Base-by-base conservation (phyloP, 2,888 invertebrate genomes). In the Callyntrura sp. region DNA sequence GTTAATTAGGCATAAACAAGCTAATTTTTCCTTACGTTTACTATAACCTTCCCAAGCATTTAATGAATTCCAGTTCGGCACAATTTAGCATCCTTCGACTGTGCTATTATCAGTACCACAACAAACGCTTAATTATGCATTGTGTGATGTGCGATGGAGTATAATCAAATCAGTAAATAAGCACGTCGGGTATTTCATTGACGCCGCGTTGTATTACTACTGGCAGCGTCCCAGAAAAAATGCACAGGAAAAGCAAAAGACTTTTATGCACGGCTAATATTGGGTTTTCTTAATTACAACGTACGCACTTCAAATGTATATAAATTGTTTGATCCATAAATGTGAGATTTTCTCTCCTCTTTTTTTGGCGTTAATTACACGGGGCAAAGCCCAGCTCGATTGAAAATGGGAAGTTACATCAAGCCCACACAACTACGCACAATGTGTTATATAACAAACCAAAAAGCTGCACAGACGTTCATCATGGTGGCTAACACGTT, bases 281-380 rank as follows among this genome's bases (percentile, higher is more conserved):
- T 35, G 35, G 23, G 25, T 28, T 65, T 78, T 76, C 43, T 73
- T 88, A 82, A 88, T 88, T 88, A 70, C 88, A 48, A 88, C 82
- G 45, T 82, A 51, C 60, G 73, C 60, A 43, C 20, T n/a, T n/a
- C 43, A n/a, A n/a, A n/a, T n/a, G n/a, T n/a, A 48, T 45, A 73
- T 88, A 73, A 88, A 88, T 82, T 45, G 23, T 45, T 48, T 45
- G 48, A 14, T 55, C n/a, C 25, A 28, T 87, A 87, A 86, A 87
- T 82, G 60, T 82, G 82, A 82, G 81, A 68, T 14, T 43, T 57
- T 60, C 17, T 60, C 17, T 68, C 28, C 2, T 45, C 43, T 48
- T 48, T 25, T 73, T 48, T 70, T 88, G 81, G 88, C 73, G 82
- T 83, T 88, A 88, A 88, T 88, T 88, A 88, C 83, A 88, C 83